phyloP scores from a whole-genome alignment of 2,113 vertebrate genomes.

The Plecotus auritus region DNA sequence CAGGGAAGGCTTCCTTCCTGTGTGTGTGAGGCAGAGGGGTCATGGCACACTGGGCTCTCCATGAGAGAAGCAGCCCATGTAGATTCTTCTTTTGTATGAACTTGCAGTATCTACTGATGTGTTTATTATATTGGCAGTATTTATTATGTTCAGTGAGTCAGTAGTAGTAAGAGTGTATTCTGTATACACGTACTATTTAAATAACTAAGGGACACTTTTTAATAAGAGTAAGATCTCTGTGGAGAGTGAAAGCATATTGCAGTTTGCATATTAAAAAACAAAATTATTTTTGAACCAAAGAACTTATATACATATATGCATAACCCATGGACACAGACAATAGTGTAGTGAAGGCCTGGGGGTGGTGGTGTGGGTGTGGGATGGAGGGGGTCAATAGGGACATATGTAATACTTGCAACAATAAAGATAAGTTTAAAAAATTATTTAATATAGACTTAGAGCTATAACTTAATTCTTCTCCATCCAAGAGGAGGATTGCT shows the following conservation, averaged over 20 bases:
- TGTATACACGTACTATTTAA: background rate
- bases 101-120: background rate
- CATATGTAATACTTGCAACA: too few species aligned
- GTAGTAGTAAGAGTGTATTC: background rate
- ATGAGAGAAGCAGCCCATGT: background rate
- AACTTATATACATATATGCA: too few species aligned
- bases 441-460: background rate
- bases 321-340: too few species aligned
- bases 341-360: too few species aligned
- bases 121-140: background rate
- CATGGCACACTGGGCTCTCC: background rate
- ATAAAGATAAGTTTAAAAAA: background rate
- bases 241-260: background rate
- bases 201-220: background rate
- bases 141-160: background rate
- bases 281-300: background rate
- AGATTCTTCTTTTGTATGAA: background rate
- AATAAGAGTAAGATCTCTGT: background rate
- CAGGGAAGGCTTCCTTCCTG: background rate
- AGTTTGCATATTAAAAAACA: background rate
- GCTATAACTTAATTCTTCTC: background rate
- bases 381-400: too few species aligned
- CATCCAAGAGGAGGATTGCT: background rate
- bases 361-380: too few species aligned
- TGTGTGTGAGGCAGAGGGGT: rapidly evolving